A percentile compares a stretch with the other conserved stretches of the same genome.
phyloP scores from a whole-genome alignment of 2,797 vertebrate genomes.

The Merluccius polli region DNA sequence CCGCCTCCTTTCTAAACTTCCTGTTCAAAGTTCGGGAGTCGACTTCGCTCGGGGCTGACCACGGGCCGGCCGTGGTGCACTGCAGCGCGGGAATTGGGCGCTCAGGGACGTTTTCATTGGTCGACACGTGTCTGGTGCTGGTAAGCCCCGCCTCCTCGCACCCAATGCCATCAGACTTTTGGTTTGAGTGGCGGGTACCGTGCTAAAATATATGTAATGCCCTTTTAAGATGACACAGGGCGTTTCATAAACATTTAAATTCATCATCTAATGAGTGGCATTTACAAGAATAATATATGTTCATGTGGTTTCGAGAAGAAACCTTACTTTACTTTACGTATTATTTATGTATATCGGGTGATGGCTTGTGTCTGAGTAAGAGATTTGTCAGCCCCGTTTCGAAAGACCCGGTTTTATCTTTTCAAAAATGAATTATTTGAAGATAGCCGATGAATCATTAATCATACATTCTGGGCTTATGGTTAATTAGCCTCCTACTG shows the following conservation, averaged over 20 bases:
- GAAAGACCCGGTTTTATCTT: too few relatives aligned
- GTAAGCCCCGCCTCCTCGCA: constrained; percentile 68
- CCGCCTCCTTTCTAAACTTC: constrained; percentile 96
- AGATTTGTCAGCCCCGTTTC: too few relatives aligned
- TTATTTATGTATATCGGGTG: background rate
- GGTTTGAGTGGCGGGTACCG: background rate
- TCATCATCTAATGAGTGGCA: background rate
- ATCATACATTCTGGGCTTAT: too few relatives aligned
- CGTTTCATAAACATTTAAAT: background rate
- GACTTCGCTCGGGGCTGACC: constrained; percentile 75
- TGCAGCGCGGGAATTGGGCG: constrained; percentile 96
- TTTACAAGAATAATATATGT: background rate
- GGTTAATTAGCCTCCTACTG: too few relatives aligned
- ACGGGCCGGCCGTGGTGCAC: constrained; percentile 91
- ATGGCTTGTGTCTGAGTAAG: background rate
- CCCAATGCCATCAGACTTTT: background rate
- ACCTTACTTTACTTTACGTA: background rate
- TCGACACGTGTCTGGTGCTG: constrained; percentile 92
- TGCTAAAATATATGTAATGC: background rate
- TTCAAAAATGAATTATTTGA: too few relatives aligned
- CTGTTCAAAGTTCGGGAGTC: constrained; percentile 96
- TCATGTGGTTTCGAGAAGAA: background rate
- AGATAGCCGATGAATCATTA: too few relatives aligned
- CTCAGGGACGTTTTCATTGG: constrained; percentile 95
- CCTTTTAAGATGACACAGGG: background rate